Base-by-base conservation (phyloP, 2,797 vertebrate species). In the Crax fasciolata region DNA sequence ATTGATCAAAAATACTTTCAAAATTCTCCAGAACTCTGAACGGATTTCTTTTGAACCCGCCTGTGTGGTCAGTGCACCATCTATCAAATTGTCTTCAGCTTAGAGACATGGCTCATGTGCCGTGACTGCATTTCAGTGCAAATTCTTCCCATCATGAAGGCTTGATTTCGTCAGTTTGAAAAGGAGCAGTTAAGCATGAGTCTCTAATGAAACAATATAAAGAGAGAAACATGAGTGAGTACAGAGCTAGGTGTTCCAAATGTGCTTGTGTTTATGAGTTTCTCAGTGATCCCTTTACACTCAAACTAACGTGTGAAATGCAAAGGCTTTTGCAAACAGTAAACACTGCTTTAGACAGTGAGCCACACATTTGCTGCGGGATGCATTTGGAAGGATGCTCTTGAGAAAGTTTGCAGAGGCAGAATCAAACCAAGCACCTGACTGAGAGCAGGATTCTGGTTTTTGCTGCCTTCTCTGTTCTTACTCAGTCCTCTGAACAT, bases 31-130 rank as follows among this genome's bases (percentile, higher is more conserved):
- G 52, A 79, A 83, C 43, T 77, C 92, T 62, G 63, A 89, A 74
- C 35, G 49, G 66, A 82, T 93, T 97, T 82, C 88, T 93, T 97
- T 92, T 92, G 75, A 94, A 89, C 79, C 79, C 7, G 4, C 52
- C 65, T 94, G 90, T 89, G 74, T 94, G 93, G 92, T 91, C 94
- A 96, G 44, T 63, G 48, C 38, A 77, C 81, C 87, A 95, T 94
- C 84, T 84, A 91, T 96, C 93, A 96, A 92, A 82, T 65, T 95
- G 81, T 95, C 92, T 95, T 86, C 95, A 90, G 68, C 73, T 82
- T 35, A 46, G 62, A 95, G 87, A 52, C 8, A 1, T 14, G 43
- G 83, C 86, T 80, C 75, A 70, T 67, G 68, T 39, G 70, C 71
- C 51, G 67, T 84, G 88, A 20, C 59, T 91, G 63, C 1, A 0